These are phyloP conservation scores for Galendromus occidentalis DNA, from an alignment of 1,140 invertebrate species.

Conservation along the genomic window DNA sequence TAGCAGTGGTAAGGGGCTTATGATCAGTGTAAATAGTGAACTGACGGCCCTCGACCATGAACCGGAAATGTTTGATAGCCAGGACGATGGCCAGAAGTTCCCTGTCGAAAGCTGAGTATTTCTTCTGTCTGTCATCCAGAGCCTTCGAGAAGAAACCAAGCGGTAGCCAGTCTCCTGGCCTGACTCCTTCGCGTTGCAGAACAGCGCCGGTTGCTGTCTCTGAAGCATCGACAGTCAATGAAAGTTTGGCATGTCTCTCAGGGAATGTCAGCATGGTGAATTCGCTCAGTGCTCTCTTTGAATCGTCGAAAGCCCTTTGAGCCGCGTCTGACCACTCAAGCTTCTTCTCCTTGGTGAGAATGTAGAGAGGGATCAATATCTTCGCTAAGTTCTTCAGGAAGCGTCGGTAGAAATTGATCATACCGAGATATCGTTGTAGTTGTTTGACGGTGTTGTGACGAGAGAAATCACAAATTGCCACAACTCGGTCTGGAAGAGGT, in stretches of 20 bases:
- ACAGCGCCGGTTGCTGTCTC: slow-evolving; percentile 14
- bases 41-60: slow-evolving; percentile 23
- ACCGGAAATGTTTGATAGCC: slow-evolving; percentile 19
- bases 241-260: slow-evolving; percentile 9
- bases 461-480: slow-evolving; percentile 23
- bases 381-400: neutral
- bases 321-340: no score
- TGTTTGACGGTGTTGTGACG: slow-evolving; percentile 23
- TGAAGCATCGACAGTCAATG: slow-evolving; percentile 18
- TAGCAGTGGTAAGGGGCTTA: slow-evolving; percentile 21
- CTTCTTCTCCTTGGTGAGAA: no score
- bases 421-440: slow-evolving; percentile 27
- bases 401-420: slow-evolving; percentile 18
- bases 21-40: slow-evolving; percentile 23
- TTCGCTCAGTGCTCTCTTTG: slow-evolving; percentile 24
- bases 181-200: no score
- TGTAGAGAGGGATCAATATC: neutral
- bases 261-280: slow-evolving; percentile 14
- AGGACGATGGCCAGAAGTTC: no score
- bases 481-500: neutral
- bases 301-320: slow-evolving; percentile 27
- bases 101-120: slow-evolving; percentile 18
- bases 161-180: neutral
- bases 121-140: slow-evolving; percentile 15
- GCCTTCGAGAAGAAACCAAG: slow-evolving; percentile 15